Conservation (phyloP, 2,888 invertebrate genomes). For the Harmothoe impar region DNA sequence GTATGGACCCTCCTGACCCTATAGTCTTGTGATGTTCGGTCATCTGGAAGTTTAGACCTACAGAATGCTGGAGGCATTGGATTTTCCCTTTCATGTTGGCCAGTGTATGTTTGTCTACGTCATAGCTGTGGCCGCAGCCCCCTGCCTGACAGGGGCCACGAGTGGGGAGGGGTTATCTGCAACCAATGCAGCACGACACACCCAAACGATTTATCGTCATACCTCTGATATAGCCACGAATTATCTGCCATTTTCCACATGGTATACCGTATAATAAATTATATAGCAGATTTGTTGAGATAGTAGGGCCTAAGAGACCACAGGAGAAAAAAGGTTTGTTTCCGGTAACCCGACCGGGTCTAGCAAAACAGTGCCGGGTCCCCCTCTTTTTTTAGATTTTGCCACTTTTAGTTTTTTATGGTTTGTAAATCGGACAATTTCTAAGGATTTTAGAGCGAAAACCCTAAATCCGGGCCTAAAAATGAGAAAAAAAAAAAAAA, state of each 20-base stretch:
- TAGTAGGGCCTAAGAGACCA: too few species aligned
- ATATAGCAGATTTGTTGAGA: not conserved
- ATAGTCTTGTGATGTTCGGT: slow-evolving; percentile 25
- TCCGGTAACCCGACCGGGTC: too few species aligned
- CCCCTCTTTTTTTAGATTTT: too few species aligned
- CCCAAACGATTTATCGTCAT: not conserved
- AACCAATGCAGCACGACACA: not conserved
- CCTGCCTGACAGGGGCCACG: not conserved
- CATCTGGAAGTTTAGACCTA: slow-evolving; percentile 7
- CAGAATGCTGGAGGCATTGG: slow-evolving; percentile 31
- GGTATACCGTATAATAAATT: not conserved
- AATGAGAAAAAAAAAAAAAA: too few species aligned
- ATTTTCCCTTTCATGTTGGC: slow-evolving; percentile 3
- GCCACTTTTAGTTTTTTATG: too few species aligned
- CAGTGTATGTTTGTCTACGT: slow-evolving; percentile 46
- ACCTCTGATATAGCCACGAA: not conserved
- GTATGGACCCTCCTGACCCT: slow-evolving; percentile 23
- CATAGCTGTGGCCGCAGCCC: not conserved
- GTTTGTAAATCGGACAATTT: too few species aligned
- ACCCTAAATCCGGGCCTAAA: too few species aligned
- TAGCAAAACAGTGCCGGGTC: too few species aligned
- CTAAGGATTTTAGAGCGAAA: too few species aligned
- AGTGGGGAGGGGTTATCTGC: not conserved
- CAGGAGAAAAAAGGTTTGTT: too few species aligned
- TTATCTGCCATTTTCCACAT: not conserved